Evolutionary conservation across 2,113 vertebrate genomes (phyloP), one percentile per base, ranked within the genome.

Genomic region (Colius striatus): DNA sequence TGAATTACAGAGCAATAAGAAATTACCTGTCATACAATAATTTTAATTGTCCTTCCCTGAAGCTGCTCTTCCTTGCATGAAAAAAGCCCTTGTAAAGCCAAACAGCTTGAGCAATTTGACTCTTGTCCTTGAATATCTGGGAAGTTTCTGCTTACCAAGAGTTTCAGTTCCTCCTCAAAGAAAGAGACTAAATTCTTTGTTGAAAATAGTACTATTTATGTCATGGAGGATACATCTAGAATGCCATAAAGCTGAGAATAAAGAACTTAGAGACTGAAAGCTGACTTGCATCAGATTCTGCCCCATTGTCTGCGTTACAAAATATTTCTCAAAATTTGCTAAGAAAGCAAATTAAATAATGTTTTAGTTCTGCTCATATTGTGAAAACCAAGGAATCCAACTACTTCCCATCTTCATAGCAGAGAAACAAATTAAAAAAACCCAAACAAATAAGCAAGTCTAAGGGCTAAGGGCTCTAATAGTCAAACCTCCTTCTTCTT

Each of bases 211-310:
- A 72, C 74, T 43, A 80, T 50, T 80, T 82, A 19, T 85, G 70
- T 62, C 60, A 14, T 45, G 29, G 18, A 26, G 38, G 23, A 16
- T 48, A 65, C 53, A 66, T 85, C 11, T 21, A 87, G 60, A 60
- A 61, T 63, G 14, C 60, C 8, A 1, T 5, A 1, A 85, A 84
- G 22, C 38, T 74, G 71, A 83, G 78, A 94, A 94, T 83, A 70
- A 71, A 87, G 94, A 96, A 95, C 71, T 88, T 88, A 45, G 67
- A 95, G 75, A 94, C 80, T 1, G 55, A 88, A 95, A 95, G 87
- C 73, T 66, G 81, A 92, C 70, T 96, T 10, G 6, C 9, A 68
- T 36, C 22, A 63, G 70, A 70, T n/a, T 87, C 36, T 62, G 10
- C 43, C 38, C 21, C 1, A 2, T 50, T 83, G 50, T n/a, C 55